phyloP scores from a whole-genome alignment of 2,888 invertebrate species.

The Biston betularia region DNA sequence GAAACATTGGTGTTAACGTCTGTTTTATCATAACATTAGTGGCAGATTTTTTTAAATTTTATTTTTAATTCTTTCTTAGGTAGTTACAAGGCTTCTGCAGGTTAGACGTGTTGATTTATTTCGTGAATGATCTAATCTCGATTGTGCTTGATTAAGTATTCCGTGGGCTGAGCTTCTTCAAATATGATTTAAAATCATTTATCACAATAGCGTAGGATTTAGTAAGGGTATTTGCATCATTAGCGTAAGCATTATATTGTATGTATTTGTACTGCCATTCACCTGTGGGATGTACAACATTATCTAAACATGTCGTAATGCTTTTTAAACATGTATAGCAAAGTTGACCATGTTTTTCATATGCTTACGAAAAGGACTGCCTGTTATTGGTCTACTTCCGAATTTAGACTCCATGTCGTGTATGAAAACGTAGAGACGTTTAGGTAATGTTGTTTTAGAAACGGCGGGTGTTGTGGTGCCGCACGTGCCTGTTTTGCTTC shows the following conservation, averaged over 20 bases:
- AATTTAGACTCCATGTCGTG: slow-evolving; percentile 37
- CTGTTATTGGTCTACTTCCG: slow-evolving; percentile 33
- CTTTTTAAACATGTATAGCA: background rate
- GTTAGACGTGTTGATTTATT: slow-evolving; percentile 3
- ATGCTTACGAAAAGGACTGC: slow-evolving; percentile 9
- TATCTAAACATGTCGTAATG: slow-evolving; percentile 24
- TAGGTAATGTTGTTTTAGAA: slow-evolving; percentile 78
- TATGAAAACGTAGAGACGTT: slow-evolving; percentile 58
- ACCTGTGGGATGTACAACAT: slow-evolving; percentile 43
- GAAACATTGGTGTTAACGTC: too few species aligned
- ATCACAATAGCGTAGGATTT: slow-evolving; percentile 41
- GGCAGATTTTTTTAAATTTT: too few species aligned
- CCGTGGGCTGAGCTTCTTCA: slow-evolving; percentile 39
- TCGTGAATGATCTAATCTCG: slow-evolving; percentile 3
- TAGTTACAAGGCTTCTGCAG: background rate
- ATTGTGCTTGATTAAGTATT: slow-evolving; percentile 20
- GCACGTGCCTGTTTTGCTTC: slow-evolving; percentile 80
- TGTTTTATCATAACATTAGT: too few species aligned
- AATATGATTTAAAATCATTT: slow-evolving; percentile 37
- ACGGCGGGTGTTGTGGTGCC: slow-evolving; percentile 68
- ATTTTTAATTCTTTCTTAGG: background rate
- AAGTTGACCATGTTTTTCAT: background rate
- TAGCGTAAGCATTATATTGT: slow-evolving; percentile 30
- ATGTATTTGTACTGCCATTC: slow-evolving; percentile 27
- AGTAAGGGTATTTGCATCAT: slow-evolving; percentile 36